Evolutionary conservation across 2,888 invertebrate genomes (phyloP).

Genomic region (Pimpla rufipes): DNA sequence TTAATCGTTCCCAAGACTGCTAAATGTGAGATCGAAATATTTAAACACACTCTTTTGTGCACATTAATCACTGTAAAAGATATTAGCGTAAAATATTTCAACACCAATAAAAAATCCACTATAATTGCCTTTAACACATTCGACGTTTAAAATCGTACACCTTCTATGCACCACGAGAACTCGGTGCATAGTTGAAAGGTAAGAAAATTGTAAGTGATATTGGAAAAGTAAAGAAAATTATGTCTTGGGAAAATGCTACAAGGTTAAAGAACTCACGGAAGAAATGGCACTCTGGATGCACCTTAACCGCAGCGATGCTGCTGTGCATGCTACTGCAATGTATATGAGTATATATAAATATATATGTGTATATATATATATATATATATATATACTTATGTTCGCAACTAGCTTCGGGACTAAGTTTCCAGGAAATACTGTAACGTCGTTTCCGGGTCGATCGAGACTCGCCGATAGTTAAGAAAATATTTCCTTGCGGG

Average conservation of each 20-base stretch:
- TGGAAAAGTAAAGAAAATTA: not conserved
- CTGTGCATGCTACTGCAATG: conserved; percentile 39
- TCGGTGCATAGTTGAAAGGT: not conserved
- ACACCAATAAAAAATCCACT: no score
- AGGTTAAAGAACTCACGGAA: conserved; percentile 22
- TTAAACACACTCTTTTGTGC: no score
- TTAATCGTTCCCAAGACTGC: no score
- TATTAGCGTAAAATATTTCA: no score
- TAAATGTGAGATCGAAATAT: no score
- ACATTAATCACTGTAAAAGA: no score
- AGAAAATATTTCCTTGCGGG: conserved; percentile 67
- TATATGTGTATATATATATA: conserved; percentile 33
- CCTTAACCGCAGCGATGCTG: conserved; percentile 35
- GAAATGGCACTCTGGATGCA: conserved; percentile 32
- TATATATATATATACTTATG: conserved; percentile 16
- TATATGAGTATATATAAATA: not conserved
- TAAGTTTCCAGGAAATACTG: conserved; percentile 66
- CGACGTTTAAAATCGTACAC: no score
- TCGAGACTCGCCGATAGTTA: conserved; percentile 67
- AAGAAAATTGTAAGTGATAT: not conserved
- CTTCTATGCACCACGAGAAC: not conserved
- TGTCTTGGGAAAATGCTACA: not conserved
- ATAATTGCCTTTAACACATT: no score
- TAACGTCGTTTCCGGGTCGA: conserved; percentile 68
- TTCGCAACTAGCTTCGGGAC: conserved; percentile 57